Evolutionary conservation across 1,140 invertebrate species (phyloP).

Genomic region (Euwallacea similis): DNA sequence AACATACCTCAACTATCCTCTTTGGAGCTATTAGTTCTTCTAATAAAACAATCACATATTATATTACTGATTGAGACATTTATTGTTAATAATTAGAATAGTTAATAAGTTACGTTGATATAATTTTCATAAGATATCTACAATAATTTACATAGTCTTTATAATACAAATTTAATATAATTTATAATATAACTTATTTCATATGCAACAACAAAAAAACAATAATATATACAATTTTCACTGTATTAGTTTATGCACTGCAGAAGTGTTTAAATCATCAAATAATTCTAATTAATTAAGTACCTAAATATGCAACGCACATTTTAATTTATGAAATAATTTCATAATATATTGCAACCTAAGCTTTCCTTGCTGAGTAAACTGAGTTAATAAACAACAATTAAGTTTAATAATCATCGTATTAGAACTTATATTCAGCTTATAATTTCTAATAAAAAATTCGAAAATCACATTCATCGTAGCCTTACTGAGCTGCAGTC

Average conservation of each 20-base stretch:
- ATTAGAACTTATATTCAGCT: too few species aligned
- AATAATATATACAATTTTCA: not conserved
- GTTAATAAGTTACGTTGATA: conserved; percentile 4
- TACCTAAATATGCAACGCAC: not conserved
- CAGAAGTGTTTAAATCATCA: not conserved
- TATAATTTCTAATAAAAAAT: not conserved
- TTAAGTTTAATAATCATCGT: not conserved
- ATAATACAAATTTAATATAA: conserved; percentile 2
- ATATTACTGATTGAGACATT: conserved; percentile 2
- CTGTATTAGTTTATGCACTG: not conserved
- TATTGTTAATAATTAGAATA: conserved; percentile 4
- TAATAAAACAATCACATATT: not conserved
- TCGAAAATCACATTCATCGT: not conserved
- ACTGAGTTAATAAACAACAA: not conserved
- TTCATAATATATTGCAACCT: too few species aligned
- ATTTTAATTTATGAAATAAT: not conserved
- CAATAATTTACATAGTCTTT: conserved; percentile 1
- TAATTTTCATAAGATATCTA: not conserved
- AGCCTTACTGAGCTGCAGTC: not conserved
- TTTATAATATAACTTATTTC: not conserved
- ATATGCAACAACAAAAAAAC: conserved; percentile 1
- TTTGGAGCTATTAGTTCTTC: too few species aligned
- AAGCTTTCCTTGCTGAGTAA: not conserved
- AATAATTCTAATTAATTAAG: not conserved
- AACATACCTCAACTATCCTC: too few species aligned